Evolutionary conservation across 2,888 invertebrate genomes (phyloP).

Genomic region (Thelaira solivaga): DNA sequence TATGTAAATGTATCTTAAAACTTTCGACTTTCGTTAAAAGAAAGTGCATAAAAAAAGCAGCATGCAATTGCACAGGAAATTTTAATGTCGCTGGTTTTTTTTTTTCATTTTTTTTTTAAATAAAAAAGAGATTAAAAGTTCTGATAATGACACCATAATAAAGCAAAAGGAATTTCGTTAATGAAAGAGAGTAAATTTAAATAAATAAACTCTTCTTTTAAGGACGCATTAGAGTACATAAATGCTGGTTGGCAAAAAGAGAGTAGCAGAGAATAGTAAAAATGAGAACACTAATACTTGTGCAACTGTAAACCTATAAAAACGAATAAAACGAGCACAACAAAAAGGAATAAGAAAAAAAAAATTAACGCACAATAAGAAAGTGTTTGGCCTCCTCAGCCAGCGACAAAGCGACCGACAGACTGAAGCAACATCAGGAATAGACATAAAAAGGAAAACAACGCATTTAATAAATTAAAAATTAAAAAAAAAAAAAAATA

Average conservation of each 20-base stretch:
- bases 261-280: no score
- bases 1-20: constrained; percentile 5
- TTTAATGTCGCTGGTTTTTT: neutral
- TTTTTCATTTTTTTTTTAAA: neutral
- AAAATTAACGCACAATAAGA: constrained; percentile 43
- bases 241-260: neutral
- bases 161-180: neutral
- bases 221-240: constrained; percentile 11
- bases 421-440: neutral
- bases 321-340: constrained; percentile 52
- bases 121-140: constrained; percentile 31
- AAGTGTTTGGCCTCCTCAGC: neutral
- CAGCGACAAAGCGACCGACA: neutral
- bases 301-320: neutral
- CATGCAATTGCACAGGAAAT: constrained; percentile 39
- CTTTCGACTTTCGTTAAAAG: constrained; percentile 32
- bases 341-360: no score
- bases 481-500: neutral
- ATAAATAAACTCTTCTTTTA: constrained; percentile 26
- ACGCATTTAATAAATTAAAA: constrained; percentile 44
- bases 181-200: constrained; percentile 2
- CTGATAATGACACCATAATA: constrained; percentile 37
- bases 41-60: constrained; percentile 35
- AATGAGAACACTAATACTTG: constrained; percentile 32
- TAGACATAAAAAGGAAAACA: constrained; percentile 30